Percentiles rank a stretch among this genome's conserved stretches.
These are phyloP conservation scores for Pyrrhosoma nymphula DNA, from an alignment of 2,888 invertebrate species.

Conservation along the genomic window DNA sequence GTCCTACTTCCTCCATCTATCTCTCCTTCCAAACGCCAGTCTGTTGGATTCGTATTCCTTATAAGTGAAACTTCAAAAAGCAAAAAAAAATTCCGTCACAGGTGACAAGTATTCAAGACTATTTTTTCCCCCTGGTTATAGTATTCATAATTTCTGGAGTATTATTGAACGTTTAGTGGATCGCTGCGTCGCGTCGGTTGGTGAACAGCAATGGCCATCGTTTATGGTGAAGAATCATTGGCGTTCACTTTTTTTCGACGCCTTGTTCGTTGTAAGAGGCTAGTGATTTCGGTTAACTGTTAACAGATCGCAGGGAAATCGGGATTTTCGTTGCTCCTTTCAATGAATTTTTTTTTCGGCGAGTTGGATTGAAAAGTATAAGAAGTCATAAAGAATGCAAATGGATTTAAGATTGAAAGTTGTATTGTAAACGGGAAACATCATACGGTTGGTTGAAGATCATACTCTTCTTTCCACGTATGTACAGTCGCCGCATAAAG, in stretches of 20 bases:
- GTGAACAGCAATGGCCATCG: not conserved
- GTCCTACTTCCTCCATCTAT: not conserved
- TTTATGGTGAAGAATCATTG: not conserved
- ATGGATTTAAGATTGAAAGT: too few relatives aligned
- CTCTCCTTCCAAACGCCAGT: not conserved
- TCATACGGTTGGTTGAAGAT: too few relatives aligned
- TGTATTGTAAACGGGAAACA: too few relatives aligned
- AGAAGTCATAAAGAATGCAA: too few relatives aligned
- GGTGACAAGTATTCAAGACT: not conserved
- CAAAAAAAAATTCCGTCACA: not conserved
- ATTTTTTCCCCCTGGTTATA: not conserved
- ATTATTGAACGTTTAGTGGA: not conserved
- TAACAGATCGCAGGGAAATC: too few relatives aligned
- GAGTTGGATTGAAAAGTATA: too few relatives aligned
- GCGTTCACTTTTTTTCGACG: not conserved
- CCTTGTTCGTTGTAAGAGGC: not conserved
- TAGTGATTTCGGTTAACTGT: too few relatives aligned
- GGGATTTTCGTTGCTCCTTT: too few relatives aligned
- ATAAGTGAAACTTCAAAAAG: not conserved
- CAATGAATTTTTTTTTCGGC: too few relatives aligned
- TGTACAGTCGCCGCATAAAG: too few relatives aligned
- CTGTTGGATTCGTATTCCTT: not conserved
- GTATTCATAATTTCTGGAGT: not conserved
- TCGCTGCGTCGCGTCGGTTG: not conserved
- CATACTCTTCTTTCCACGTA: too few relatives aligned